Conservation (phyloP, 2,888 invertebrate genomes). For the Odontocolon sp. region DNA sequence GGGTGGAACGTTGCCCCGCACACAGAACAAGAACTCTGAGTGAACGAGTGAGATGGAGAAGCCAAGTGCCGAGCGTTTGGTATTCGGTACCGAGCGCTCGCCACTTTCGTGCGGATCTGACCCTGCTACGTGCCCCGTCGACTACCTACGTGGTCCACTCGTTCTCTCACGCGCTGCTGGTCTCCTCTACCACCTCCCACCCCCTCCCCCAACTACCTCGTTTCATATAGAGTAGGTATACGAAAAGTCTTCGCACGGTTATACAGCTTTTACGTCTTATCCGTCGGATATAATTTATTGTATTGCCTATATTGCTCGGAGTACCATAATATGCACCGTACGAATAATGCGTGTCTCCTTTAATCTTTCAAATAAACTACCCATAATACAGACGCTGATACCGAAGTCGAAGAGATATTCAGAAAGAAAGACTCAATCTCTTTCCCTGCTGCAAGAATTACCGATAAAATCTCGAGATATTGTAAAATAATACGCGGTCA, state of each 20-base stretch:
- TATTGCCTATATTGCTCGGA: background rate
- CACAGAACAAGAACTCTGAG: conserved; percentile 18
- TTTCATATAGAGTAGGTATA: background rate
- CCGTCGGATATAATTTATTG: background rate
- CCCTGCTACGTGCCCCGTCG: conserved; percentile 66
- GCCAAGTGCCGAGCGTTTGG: conserved; percentile 73
- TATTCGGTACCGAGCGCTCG: conserved; percentile 79
- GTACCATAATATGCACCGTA: too few relatives aligned
- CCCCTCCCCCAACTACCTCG: background rate
- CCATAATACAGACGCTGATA: background rate
- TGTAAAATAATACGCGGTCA: conserved; percentile 2
- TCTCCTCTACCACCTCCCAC: conserved; percentile 10
- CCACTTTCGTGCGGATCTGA: conserved; percentile 78
- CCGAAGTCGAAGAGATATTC: background rate
- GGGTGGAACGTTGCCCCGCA: conserved; percentile 64
- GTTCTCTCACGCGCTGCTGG: conserved; percentile 42
- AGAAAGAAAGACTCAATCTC: conserved; percentile 7
- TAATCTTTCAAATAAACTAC: background rate
- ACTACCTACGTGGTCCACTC: conserved; percentile 63
- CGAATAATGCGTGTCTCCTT: background rate
- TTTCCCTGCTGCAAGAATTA: background rate
- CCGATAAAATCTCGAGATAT: conserved; percentile 12
- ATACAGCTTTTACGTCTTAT: conserved; percentile 9
- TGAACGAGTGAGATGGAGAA: conserved; percentile 33
- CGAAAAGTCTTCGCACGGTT: background rate